Evolutionary conservation across 2,888 invertebrate genomes (phyloP), one percentile per base, ranked within the genome.

Genomic region (Diarsia rubi): DNA sequence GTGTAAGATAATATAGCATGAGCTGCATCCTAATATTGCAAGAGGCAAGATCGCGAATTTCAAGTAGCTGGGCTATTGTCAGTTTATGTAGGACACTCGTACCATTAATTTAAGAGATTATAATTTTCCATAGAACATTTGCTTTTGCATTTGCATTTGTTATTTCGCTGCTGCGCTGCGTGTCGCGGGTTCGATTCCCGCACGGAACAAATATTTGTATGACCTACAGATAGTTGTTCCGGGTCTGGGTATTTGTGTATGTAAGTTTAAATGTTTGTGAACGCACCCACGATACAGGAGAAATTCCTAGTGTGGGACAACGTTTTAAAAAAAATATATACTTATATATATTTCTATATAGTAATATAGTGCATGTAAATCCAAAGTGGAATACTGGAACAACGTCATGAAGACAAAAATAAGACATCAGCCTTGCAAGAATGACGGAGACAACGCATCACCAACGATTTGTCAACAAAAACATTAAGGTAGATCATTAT

Each of bases 81-180:
- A 12, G 65, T 54, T 62, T 62, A 74, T 75, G 52, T 62, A 74
- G 31, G 60, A 62, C 57, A 57, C n/a, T 31, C n/a, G 19, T 68
- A 47, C 27, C 44, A 63, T 75, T 67, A 16, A 81, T 54, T 73
- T 65, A 75, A 5, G 44, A 44, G 75, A 71, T 65, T 54, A 80
- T 54, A 62, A 45, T 57, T 57, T 57, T 14, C 27, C 27, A 57
- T 27, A 57, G 27, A 49, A 49, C 64, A 64, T n/a, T n/a, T n/a
- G n/a, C n/a, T n/a, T n/a, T n/a, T n/a, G n/a, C n/a, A n/a, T n/a
- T n/a, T n/a, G n/a, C n/a, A n/a, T n/a, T n/a, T n/a, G n/a, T n/a
- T n/a, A n/a, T n/a, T n/a, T n/a, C n/a, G n/a, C n/a, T n/a, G n/a
- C n/a, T n/a, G n/a, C n/a, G n/a, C n/a, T n/a, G n/a, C n/a, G n/a